Evolutionary conservation across 2,888 invertebrate species (phyloP), one percentile per base, ranked within the genome.

Genomic region (Callyntrura sp.): DNA sequence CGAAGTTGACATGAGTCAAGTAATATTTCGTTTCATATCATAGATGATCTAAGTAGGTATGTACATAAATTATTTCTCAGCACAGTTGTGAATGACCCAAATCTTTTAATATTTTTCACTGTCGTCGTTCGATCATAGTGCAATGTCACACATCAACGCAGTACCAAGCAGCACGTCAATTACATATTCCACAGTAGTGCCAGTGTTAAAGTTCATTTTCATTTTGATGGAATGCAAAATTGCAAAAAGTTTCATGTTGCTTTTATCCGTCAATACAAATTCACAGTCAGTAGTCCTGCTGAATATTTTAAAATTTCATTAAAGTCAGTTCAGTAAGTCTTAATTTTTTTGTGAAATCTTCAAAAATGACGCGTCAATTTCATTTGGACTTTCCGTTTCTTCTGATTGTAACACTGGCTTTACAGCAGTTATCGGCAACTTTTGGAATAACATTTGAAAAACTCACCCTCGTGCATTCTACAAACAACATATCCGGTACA

Each of bases 71-170:
- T n/a, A 76, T 45, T 79, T 43, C 14, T 43, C 12, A 9, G 57
- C 43, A 28, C 35, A 57, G 25, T 81, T 3, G n/a, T n/a, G n/a
- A n/a, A n/a, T 82, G 83, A 51, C 83, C 83, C 28, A 65, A 83
- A 81, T 62, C 35, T 62, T 79, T 60, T 81, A 45, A 83, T 83
- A 65, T 83, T 51, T 68, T 70, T 85, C 35, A 73, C 73, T 20
- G 51, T 25, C 48, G 68, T 17, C n/a, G n/a, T n/a, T n/a, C n/a
- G n/a, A n/a, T 51, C 83, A 23, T 68, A 23, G 83, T 45, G 51
- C 65, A 83, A 65, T 51, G 65, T 65, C 65, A 83, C 65, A 51
- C 14, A 23, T n/a, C 14, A 55, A 51, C 51, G 8, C 17, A 35
- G 25, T 17, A 2, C 17, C 45, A 79, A 17, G n/a, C 60, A n/a